Conservation (phyloP, 2,797 vertebrate genomes). For the Anisognathus igniventris region DNA sequence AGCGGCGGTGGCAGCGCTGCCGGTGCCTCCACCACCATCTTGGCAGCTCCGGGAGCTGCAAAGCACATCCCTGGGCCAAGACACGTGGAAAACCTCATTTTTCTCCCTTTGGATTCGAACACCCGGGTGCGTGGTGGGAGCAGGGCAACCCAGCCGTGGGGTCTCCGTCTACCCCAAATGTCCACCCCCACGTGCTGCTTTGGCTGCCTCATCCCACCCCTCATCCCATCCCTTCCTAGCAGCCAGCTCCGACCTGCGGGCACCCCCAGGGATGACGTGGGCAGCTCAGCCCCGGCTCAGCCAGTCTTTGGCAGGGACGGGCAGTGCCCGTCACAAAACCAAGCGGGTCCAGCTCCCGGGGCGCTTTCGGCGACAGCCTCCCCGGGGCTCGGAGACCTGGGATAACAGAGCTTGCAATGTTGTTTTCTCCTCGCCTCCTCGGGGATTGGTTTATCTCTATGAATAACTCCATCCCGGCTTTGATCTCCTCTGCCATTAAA, state of each 20-base stretch:
- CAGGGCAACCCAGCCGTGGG: not conserved
- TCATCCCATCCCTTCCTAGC: not conserved
- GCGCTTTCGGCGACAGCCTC: not conserved
- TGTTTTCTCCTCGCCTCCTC: constrained; percentile 59
- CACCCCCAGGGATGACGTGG: not conserved
- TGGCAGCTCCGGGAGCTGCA: not conserved
- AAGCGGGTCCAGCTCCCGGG: not conserved
- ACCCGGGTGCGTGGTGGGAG: fast-evolving
- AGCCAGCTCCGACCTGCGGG: not conserved
- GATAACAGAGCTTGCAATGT: constrained; percentile 39
- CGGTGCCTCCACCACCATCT: not conserved
- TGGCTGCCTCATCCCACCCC: not conserved
- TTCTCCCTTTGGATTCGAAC: fast-evolving
- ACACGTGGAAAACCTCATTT: fast-evolving
- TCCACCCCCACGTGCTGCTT: not conserved
- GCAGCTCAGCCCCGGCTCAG: not conserved
- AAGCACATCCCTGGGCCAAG: not conserved
- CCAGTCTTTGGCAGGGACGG: not conserved
- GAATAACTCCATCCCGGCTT: constrained; percentile 64
- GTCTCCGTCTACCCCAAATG: not conserved
- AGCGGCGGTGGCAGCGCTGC: fast-evolving
- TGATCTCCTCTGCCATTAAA: constrained; percentile 63
- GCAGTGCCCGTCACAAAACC: not conserved
- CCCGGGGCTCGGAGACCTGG: not conserved
- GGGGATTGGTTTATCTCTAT: constrained; percentile 61